A percentile compares a stretch with the other conserved stretches of the same genome.
Evolutionary conservation across 2,797 vertebrate species (phyloP).

Genomic region (Yasuhikotakia modesta): DNA sequence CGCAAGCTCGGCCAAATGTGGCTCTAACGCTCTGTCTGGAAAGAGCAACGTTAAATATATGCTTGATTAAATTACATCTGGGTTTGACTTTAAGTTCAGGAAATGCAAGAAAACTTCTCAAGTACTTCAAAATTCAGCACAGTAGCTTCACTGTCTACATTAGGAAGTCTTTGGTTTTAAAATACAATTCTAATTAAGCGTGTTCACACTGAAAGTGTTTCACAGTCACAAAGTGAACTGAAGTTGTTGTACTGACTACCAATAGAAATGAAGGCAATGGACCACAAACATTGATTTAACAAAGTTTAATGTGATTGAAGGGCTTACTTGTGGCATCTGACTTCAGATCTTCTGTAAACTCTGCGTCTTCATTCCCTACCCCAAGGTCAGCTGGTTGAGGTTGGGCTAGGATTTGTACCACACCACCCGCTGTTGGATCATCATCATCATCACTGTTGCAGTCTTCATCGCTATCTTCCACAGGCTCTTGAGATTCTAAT

Average conservation of each 20-base stretch:
- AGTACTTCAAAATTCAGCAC: too few species aligned
- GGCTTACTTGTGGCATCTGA: background rate
- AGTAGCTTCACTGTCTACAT: too few species aligned
- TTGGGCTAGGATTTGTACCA: slow-evolving; percentile 3
- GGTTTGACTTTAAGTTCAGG: background rate
- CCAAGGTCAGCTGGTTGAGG: background rate
- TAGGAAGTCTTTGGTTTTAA: too few species aligned
- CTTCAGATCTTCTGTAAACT: background rate
- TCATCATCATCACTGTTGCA: slow-evolving; percentile 59
- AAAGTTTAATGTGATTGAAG: background rate
- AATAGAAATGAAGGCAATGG: too few species aligned
- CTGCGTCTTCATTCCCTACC: slow-evolving; percentile 25
- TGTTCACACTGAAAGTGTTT: too few species aligned
- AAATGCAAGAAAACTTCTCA: too few species aligned
- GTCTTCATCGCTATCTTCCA: slow-evolving; percentile 59
- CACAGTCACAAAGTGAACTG: too few species aligned
- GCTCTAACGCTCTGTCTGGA: slow-evolving; percentile 67
- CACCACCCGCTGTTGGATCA: slow-evolving; percentile 48
- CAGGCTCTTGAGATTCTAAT: slow-evolving; percentile 52
- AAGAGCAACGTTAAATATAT: background rate
- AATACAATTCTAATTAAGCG: too few species aligned
- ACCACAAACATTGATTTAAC: too few species aligned
- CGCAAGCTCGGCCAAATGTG: slow-evolving; percentile 73
- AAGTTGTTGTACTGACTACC: too few species aligned
- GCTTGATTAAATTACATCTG: background rate